Base-by-base conservation (phyloP, 2,888 invertebrate species). In the Ypsolopha sequella region DNA sequence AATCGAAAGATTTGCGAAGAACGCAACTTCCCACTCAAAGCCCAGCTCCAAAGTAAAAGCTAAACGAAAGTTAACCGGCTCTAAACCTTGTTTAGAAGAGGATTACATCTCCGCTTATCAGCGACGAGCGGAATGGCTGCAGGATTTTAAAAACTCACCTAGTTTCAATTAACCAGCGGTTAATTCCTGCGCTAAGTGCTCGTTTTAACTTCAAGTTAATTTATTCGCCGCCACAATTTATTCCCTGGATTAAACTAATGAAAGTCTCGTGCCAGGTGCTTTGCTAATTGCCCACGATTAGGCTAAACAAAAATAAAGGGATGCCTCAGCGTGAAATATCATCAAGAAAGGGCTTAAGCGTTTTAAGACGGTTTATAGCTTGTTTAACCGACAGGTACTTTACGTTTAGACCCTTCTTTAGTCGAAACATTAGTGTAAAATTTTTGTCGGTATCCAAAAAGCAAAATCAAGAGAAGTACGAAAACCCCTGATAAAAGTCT, bases 161-260 rank as follows among this genome's bases (percentile, higher is more conserved):
- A 80, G 77, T 85, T 84, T 82, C 82, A 85, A 85, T 86, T 84
- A 81, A 76, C 61, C 68, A 67, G 69, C 70, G 67, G 76, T 80
- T 84, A 80, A 84, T 81, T 77, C 74, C 65, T 58, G 63, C 58
- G 76, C 73, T 79, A 81, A 82, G 78, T 80, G 76, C 70, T 74
- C 63, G 78, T 76, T 76, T 78, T 75, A 74, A 79, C 71, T 67
- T 70, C 67, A 68, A 72, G 73, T 80, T 73, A 80, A 52, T 80
- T 82, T 80, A 81, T 81, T 70, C 76, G 68, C 64, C 61, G 64
- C 73, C 71, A 63, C 74, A 80, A 81, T 81, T 81, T 81, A 80
- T 76, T 70, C 65, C 65, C 66, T 52, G 76, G 77, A 78, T 81
- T 84, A 80, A 76, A 75, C 72, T 77, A 76, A 77, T 76, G 74